Evolutionary conservation across 2,113 vertebrate species (phyloP).

Genomic region (Lamprotornis superbus): DNA sequence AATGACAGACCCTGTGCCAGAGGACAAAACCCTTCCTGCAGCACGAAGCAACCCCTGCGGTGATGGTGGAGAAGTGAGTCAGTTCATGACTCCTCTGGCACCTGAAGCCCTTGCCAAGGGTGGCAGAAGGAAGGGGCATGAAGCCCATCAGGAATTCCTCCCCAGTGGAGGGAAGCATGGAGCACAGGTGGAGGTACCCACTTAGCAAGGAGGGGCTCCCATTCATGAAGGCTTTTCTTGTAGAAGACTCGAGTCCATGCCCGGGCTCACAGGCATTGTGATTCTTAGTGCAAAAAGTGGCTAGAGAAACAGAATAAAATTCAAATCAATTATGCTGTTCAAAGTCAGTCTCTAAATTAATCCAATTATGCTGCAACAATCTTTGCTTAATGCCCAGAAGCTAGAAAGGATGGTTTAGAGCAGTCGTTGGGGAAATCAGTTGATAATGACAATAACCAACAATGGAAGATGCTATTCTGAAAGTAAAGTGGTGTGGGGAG

Average conservation of each 20-base stretch:
- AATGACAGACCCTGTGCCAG: not conserved
- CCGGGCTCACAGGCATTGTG: not conserved
- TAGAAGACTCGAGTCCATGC: not conserved
- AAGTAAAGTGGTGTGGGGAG: not conserved
- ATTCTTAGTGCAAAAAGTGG: not conserved
- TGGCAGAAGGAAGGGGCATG: not conserved
- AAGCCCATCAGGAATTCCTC: not conserved
- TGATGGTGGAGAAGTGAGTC: accelerated
- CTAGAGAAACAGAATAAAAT: conserved; percentile 26
- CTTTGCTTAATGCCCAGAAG: conserved; percentile 45
- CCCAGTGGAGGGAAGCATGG: not conserved
- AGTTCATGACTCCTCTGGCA: not conserved
- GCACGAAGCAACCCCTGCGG: accelerated
- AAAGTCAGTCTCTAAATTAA: conserved; percentile 42
- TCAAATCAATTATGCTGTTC: conserved; percentile 45
- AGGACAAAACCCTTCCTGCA: not conserved
- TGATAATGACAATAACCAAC: conserved; percentile 23
- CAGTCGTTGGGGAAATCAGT: conserved; percentile 8
- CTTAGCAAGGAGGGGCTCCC: not conserved
- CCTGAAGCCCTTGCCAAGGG: not conserved
- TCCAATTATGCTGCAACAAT: conserved; percentile 22
- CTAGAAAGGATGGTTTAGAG: conserved; percentile 30
- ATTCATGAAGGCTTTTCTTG: not conserved
- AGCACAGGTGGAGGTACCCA: not conserved
- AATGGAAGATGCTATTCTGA: conserved; percentile 16